Evolutionary conservation across 2,113 vertebrate species (phyloP), one percentile per base, ranked within the genome.

Genomic region (Amphiprion ocellaris): DNA sequence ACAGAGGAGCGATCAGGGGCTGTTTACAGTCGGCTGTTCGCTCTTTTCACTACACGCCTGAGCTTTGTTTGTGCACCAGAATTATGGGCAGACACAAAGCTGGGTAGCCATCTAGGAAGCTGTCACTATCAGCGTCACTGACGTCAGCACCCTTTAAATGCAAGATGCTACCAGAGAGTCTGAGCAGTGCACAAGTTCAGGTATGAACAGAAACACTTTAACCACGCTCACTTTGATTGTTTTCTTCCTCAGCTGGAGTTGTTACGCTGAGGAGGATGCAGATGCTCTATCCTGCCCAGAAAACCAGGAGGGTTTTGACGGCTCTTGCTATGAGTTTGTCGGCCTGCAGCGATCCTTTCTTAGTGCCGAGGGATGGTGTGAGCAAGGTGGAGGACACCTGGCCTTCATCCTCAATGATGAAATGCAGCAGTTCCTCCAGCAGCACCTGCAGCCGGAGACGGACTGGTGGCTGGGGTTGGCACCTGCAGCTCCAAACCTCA

Each of bases 381-480:
- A 98, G 90, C 93, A 90, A 74, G 95, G 94, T 0, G 97, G 97
- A 19, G 97, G 97, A 47, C 98, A 99, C 49, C 78, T 99, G 19
- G 94, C 94, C 59, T 99, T 99, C 58, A 94, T 98, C 74, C 91
- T 89, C n/a, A 95, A 96, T 2, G 93, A 97, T 64, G 95, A 95
- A 81, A 97, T 86, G 0, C 97, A 98, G 83, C 90, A 92, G 74
- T 97, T 99, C 88, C 92, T 99, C 49, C 94, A 96, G 90, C 94
- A 89, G 60, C 94, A 97, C 78, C 89, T 98, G 79, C 83, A 94
- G 1, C 90, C 93, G 0, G 94, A 95, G 72, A 93, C 87, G 65
- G 94, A 97, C 88, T 97, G 97, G 97, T 99, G 97, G 97, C 94
- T 98, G 0, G 97, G 98, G n/a, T 82, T 98, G 74, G 94, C 86